Conservation (phyloP, 2,797 vertebrate species). For the Anguilla megastoma region DNA sequence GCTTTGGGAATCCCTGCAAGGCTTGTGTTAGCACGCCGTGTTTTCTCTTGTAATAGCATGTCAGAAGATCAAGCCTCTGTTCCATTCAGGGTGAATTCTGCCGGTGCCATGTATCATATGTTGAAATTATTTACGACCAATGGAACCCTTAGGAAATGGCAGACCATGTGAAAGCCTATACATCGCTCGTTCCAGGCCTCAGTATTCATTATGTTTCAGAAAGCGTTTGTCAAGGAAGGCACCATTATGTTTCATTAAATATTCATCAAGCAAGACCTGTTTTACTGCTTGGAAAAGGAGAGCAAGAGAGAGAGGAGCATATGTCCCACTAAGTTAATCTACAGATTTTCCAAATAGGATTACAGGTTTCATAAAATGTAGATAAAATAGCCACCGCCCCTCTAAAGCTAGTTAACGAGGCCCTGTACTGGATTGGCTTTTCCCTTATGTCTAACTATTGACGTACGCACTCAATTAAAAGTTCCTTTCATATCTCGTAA, state of each 20-base stretch:
- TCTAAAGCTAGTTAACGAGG: slow-evolving; percentile 28
- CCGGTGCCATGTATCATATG: not conserved
- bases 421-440: slow-evolving; percentile 22
- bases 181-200: not conserved
- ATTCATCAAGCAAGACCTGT: not conserved
- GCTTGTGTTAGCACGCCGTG: not conserved
- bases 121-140: not conserved
- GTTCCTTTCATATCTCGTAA: not conserved
- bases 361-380: slow-evolving; percentile 39
- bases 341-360: slow-evolving; percentile 46
- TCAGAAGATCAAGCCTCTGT: not conserved
- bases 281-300: slow-evolving; percentile 18
- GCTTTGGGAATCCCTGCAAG: not conserved
- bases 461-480: not conserved
- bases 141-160: not conserved
- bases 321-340: slow-evolving; percentile 43
- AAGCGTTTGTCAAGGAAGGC: not conserved
- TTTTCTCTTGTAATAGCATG: slow-evolving; percentile 11
- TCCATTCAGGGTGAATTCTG: not conserved
- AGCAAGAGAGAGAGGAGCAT: slow-evolving; percentile 32
- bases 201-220: not conserved
- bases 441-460: slow-evolving; percentile 26
- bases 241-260: not conserved
- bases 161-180: not conserved
- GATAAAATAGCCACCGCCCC: slow-evolving; percentile 26